Evolutionary conservation across 64 coral and sea anemone genomes (phyloP).

Genomic region (Pachyseris speciosa): DNA sequence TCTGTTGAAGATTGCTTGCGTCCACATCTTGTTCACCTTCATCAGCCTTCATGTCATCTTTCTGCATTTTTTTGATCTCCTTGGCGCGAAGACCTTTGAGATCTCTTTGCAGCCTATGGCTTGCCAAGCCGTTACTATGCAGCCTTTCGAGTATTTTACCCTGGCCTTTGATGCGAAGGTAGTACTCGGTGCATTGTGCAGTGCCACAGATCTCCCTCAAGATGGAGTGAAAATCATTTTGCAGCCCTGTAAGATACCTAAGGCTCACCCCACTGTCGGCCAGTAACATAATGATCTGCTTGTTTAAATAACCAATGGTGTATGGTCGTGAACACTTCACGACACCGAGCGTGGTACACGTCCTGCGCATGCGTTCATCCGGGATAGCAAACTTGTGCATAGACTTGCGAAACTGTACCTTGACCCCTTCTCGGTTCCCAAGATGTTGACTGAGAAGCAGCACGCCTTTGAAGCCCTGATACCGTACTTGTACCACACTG

Average conservation of each 20-base stretch:
- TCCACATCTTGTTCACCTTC: not conserved
- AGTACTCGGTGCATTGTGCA: conserved; percentile 7
- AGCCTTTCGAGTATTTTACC: not conserved
- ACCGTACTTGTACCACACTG: conserved; percentile 84
- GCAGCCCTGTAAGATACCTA: conserved; percentile 56
- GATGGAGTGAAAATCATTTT: conserved; percentile 66
- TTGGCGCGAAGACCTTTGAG: conserved; percentile 21
- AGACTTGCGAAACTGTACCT: conserved; percentile 84
- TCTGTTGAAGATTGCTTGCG: not conserved
- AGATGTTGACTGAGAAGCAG: conserved; percentile 31
- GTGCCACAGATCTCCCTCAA: conserved; percentile 4
- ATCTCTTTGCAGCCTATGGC: conserved; percentile 14
- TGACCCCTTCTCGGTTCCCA: not conserved
- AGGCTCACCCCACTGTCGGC: conserved; percentile 69
- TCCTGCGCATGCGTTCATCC: conserved; percentile 75
- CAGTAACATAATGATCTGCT: conserved; percentile 82
- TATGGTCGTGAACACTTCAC: conserved; percentile 90
- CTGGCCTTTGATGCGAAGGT: conserved; percentile 52
- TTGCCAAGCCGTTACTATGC: not conserved
- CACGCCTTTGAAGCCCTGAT: conserved; percentile 91
- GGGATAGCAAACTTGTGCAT: conserved; percentile 89
- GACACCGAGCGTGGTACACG: conserved; percentile 80
- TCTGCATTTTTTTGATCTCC: conserved; percentile 62
- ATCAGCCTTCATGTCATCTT: not conserved
- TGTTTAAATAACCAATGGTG: conserved; percentile 82